Evolutionary conservation across 2,113 vertebrate genomes (phyloP).

Genomic region (Crotalus horridus): DNA sequence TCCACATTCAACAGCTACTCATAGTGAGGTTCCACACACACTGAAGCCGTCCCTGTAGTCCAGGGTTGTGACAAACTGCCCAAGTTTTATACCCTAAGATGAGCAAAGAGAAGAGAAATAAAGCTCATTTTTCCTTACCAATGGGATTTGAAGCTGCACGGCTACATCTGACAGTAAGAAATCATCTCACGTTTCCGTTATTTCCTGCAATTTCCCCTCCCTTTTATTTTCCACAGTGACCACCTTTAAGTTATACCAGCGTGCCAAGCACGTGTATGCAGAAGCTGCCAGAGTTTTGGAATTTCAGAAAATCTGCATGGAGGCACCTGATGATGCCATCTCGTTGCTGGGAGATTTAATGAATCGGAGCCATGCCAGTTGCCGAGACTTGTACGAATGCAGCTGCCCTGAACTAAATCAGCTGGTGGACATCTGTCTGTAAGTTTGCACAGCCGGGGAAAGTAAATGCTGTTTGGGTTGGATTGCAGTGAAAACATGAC

Average conservation of each 20-base stretch:
- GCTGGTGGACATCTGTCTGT: slow-evolving; percentile 92
- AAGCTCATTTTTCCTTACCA: background rate
- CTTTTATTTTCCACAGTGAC: slow-evolving; percentile 68
- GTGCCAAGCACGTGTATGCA: slow-evolving; percentile 89
- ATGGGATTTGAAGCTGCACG: background rate
- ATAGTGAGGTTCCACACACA: background rate
- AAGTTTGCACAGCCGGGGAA: slow-evolving; percentile 69
- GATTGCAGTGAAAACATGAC: slow-evolving; percentile 51
- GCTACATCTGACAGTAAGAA: background rate
- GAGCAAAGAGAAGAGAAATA: background rate
- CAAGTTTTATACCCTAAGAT: background rate
- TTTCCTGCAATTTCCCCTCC: background rate
- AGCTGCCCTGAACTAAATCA: slow-evolving; percentile 93
- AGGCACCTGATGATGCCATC: slow-evolving; percentile 70
- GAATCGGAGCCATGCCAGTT: slow-evolving; percentile 92
- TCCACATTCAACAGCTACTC: background rate
- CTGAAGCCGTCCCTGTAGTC: background rate
- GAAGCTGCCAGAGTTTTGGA: slow-evolving; percentile 88
- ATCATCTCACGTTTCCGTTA: background rate
- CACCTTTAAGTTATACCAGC: slow-evolving; percentile 86
- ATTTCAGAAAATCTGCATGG: slow-evolving; percentile 84
- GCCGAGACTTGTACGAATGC: slow-evolving; percentile 91
- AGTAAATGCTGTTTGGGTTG: slow-evolving; percentile 23
- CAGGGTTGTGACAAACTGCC: background rate
- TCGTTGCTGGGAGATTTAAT: slow-evolving; percentile 87